A percentile compares a stretch with the other conserved stretches of the same genome.
Conservation (phyloP, 2,797 vertebrate species). For the Manis pentadactyla region DNA sequence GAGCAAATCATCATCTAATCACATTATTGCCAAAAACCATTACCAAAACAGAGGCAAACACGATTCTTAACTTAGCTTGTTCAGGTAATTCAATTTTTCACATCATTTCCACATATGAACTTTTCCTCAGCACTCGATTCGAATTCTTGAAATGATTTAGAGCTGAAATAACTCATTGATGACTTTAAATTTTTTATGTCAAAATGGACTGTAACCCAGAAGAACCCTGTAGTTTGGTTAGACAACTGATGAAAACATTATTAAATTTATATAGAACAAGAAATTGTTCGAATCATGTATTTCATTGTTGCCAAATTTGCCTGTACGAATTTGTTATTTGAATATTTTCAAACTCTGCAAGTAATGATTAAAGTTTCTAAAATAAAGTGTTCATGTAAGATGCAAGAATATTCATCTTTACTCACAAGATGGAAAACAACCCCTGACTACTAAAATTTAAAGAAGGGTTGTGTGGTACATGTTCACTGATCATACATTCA, state of each 20-base stretch:
- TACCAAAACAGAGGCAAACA: slow-evolving; percentile 13
- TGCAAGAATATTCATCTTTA: slow-evolving; percentile 39
- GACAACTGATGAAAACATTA: background rate
- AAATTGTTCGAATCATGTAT: background rate
- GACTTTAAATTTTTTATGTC: slow-evolving; percentile 7
- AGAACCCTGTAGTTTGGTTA: slow-evolving; percentile 15
- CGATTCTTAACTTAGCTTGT: background rate
- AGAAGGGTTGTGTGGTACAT: background rate
- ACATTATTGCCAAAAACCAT: background rate
- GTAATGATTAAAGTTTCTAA: slow-evolving; percentile 7
- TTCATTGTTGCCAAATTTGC: slow-evolving; percentile 32
- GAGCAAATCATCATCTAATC: background rate
- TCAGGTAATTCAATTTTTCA: slow-evolving; percentile 35
- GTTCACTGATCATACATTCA: slow-evolving; percentile 21
- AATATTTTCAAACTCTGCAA: background rate
- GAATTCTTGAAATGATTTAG: slow-evolving; percentile 32
- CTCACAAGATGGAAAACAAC: slow-evolving; percentile 28
- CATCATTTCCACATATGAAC: background rate
- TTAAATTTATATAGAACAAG: background rate
- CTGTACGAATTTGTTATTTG: background rate
- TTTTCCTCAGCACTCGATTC: background rate
- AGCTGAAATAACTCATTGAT: slow-evolving; percentile 29
- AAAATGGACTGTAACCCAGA: slow-evolving; percentile 46
- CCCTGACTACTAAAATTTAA: slow-evolving; percentile 23
- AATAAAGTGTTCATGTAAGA: slow-evolving; percentile 26